Conservation (phyloP, 2,113 vertebrate genomes). For the Lanius collurio region DNA sequence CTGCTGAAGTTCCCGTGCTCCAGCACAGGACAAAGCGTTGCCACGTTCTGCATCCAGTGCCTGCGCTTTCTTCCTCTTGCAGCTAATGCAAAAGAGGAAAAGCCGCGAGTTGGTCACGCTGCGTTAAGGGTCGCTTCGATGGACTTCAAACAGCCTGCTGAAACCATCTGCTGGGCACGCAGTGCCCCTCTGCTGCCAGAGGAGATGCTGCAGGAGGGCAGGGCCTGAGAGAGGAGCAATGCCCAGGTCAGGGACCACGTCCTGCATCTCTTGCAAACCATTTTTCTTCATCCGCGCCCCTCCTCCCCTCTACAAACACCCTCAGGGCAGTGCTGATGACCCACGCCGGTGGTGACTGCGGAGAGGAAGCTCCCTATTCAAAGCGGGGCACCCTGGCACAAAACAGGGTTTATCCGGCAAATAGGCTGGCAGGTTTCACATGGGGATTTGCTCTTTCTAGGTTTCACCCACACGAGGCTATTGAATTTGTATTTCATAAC, state of each 20-base stretch:
- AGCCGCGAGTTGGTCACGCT: neutral
- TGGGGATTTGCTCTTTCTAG: neutral
- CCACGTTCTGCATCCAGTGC: rapidly evolving
- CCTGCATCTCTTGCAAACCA: neutral
- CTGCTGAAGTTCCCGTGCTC: neutral
- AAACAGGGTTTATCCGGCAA: neutral
- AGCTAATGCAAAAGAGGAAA: neutral
- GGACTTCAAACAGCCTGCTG: neutral
- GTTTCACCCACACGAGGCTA: neutral
- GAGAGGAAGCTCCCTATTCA: neutral
- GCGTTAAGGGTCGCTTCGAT: neutral
- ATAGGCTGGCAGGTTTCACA: neutral
- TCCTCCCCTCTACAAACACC: neutral
- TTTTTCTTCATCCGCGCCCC: rapidly evolving
- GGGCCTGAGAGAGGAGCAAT: neutral
- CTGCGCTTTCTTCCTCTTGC: neutral
- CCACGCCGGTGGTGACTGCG: rapidly evolving
- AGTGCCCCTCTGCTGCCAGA: neutral
- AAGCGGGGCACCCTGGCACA: rapidly evolving
- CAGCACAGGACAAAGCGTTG: neutral
- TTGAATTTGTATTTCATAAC: neutral
- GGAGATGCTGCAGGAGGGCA: neutral
- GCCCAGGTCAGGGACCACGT: neutral
- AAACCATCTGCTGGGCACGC: rapidly evolving
- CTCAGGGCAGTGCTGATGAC: neutral